Conservation (phyloP, 2,888 invertebrate species). For the Napeogenes inachia region DNA sequence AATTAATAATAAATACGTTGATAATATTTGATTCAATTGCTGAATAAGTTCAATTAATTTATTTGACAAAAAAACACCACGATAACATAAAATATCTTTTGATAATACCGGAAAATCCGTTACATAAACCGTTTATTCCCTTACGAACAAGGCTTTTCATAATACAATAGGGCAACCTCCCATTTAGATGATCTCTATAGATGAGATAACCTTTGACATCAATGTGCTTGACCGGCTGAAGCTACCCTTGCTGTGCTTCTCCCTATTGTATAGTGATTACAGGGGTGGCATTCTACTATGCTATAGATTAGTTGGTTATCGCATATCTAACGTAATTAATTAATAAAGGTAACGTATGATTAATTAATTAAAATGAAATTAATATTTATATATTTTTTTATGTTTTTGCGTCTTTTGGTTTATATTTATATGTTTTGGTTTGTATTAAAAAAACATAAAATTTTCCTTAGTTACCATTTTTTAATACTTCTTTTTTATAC, state of each 20-base stretch:
- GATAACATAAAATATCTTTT: not conserved
- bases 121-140: slow-evolving; percentile 5
- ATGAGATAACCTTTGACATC: slow-evolving; percentile 23
- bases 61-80: not conserved
- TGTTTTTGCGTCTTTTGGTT: too few species aligned
- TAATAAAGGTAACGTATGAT: not conserved
- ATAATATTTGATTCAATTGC: too few species aligned
- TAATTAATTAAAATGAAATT: not conserved
- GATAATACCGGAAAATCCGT: slow-evolving; percentile 1
- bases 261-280: slow-evolving; percentile 13
- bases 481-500: too few species aligned
- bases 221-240: slow-evolving; percentile 23
- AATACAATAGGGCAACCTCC: slow-evolving; percentile 21
- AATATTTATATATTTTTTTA: not conserved
- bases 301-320: too few species aligned
- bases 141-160: slow-evolving; percentile 8
- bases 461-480: too few species aligned
- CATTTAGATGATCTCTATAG: slow-evolving; percentile 24
- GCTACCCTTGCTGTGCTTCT: slow-evolving; percentile 22
- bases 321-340: not conserved
- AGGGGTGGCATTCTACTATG: not conserved
- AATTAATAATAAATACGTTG: too few species aligned
- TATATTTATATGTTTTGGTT: too few species aligned
- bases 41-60: not conserved
- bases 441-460: too few species aligned